phyloP scores from a whole-genome alignment of 2,797 vertebrate species.

The Tolypeutes matacus region DNA sequence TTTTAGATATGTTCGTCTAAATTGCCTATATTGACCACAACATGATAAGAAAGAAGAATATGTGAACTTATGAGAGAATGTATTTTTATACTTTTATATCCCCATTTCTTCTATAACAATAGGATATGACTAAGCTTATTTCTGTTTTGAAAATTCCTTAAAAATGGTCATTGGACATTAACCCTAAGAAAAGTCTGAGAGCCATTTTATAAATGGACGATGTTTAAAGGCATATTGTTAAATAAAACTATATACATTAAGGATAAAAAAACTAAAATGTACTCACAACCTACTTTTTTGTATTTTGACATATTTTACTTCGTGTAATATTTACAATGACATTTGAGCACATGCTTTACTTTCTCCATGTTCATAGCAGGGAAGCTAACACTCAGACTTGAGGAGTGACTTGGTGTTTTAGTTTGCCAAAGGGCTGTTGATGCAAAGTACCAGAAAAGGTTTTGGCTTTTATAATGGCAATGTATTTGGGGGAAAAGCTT shows the following conservation, averaged over 20 bases:
- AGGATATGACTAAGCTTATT: background rate
- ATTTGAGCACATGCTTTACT: background rate
- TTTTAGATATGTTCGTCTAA: background rate
- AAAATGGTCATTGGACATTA: slow-evolving; percentile 23
- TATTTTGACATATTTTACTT: background rate
- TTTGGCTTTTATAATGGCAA: too few species aligned
- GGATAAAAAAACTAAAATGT: background rate
- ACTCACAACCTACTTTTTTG: background rate
- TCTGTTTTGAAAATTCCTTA: slow-evolving; percentile 15
- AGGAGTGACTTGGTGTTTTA: background rate
- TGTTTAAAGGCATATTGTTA: background rate
- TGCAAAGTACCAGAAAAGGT: too few species aligned
- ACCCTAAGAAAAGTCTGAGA: background rate
- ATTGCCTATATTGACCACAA: background rate
- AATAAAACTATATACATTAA: slow-evolving; percentile 25
- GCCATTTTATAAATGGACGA: background rate
- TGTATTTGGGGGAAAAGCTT: too few species aligned
- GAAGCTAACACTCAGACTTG: background rate
- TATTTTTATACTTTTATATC: background rate
- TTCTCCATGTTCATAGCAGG: background rate
- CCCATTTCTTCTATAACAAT: background rate
- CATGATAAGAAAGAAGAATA: background rate
- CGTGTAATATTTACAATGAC: background rate
- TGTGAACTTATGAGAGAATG: background rate
- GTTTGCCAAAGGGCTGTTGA: too few species aligned